Base-by-base conservation (phyloP, 2,797 vertebrate genomes). In the Acrocephalus scirpaceus region DNA sequence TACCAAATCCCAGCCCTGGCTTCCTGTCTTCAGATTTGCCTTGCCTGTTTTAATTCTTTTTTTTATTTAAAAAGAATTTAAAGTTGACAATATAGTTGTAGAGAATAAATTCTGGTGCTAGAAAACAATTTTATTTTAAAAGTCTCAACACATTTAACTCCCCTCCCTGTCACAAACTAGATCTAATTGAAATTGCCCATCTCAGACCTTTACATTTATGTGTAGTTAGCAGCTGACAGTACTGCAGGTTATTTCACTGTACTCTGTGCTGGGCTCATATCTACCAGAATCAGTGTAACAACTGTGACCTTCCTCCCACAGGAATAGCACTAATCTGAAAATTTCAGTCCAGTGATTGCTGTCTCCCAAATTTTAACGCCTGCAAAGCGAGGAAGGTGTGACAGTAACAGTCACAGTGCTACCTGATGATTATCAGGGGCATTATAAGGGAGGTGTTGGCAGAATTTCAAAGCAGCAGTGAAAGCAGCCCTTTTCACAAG, bases 21-120 rank as follows among this genome's bases (percentile, higher is more conserved):
- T 87, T 93, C 17, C 11, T 58, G 30, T 42, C 23, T 75, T 84
- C 50, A 65, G 38, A 64, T 57, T 50, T 92, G 13, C 23, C 38
- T 56, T 86, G 26, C 1, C 1, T 67, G 11, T 25, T 71, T 77
- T 23, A 86, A 32, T 9, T 45, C 29, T 61, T 9, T 45, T n/a
- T 61, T 21, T n/a, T 8, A 8, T 5, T 62, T 4, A 0, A 2
- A 44, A 53, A 66, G 16, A 66, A 8, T 10, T 7, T 17, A 18
- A 70, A 51, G 1, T 7, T 19, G 7, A 1, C 5, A 11, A 67
- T 60, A 10, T 17, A n/a, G 10, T 30, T 74, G 9, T 23, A 51
- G 57, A 66, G 27, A 58, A 44, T 18, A 34, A 53, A 30, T 12
- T 62, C 14, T 36, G 9, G 17, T 17, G 9, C 7, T 76, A 27